A percentile compares a stretch with the other conserved stretches of the same genome.
Conservation (phyloP, 2,797 vertebrate species). For the Xenentodon cancila region DNA sequence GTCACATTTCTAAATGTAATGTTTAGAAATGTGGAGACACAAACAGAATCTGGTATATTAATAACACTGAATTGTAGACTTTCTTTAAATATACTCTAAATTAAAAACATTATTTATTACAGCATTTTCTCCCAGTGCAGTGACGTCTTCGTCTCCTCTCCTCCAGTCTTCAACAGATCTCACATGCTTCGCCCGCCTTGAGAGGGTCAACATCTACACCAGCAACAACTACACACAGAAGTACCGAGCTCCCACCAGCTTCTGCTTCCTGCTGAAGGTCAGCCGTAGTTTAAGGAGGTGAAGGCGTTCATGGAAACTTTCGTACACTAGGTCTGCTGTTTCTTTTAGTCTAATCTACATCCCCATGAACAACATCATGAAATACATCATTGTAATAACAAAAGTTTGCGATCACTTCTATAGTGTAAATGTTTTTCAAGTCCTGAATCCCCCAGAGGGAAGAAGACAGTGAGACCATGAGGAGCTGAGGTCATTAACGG, state of each 20-base stretch:
- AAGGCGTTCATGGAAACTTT: too few relatives aligned
- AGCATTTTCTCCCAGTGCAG: not conserved
- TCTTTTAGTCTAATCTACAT: too few relatives aligned
- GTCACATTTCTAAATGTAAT: constrained; percentile 24
- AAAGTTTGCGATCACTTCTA: too few relatives aligned
- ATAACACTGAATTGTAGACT: not conserved
- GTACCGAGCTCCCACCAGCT: constrained; percentile 90
- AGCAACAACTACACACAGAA: constrained; percentile 84
- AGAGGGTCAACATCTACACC: constrained; percentile 89
- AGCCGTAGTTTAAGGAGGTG: not conserved
- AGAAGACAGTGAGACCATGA: too few relatives aligned
- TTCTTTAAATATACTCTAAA: not conserved
- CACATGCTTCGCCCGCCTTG: constrained; percentile 88
- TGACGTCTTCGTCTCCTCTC: constrained; percentile 6
- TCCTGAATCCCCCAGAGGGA: too few relatives aligned
- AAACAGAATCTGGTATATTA: not conserved
- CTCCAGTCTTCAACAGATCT: constrained; percentile 87
- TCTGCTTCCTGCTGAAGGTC: constrained; percentile 94
- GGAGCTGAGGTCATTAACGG: too few relatives aligned
- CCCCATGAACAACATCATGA: too few relatives aligned
- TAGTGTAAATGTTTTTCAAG: too few relatives aligned
- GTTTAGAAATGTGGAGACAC: constrained; percentile 4
- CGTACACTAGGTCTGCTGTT: too few relatives aligned
- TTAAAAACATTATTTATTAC: not conserved
- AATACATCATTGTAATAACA: too few relatives aligned